A percentile compares a stretch with the other conserved stretches of the same genome.
Conservation (phyloP, 2,797 vertebrate genomes). For the Lithobates pipiens region DNA sequence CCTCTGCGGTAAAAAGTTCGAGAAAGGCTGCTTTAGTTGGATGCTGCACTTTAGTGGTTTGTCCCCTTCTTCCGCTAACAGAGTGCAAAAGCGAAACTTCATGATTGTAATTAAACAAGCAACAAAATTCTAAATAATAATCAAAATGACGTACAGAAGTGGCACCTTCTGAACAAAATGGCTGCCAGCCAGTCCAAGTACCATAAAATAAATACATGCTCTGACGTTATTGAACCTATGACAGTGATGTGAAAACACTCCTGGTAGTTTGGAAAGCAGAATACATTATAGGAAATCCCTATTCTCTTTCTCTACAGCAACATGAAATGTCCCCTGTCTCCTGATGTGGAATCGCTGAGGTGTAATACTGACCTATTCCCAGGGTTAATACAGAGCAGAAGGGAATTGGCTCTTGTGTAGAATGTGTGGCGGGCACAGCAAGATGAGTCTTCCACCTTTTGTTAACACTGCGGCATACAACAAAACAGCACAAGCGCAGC, state of each 20-base stretch:
- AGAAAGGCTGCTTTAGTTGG: too few relatives aligned
- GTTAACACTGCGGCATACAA: conserved; percentile 75
- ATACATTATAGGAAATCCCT: not conserved
- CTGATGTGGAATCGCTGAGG: conserved; percentile 18
- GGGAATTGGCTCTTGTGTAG: conserved; percentile 46
- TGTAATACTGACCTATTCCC: conserved; percentile 31
- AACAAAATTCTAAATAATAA: too few relatives aligned
- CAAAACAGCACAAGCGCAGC: conserved; percentile 75
- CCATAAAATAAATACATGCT: not conserved
- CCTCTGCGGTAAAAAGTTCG: too few relatives aligned
- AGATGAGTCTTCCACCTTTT: conserved; percentile 69
- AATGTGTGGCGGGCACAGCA: conserved; percentile 62
- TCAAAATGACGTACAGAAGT: too few relatives aligned
- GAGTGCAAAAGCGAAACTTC: too few relatives aligned
- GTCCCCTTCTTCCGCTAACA: too few relatives aligned
- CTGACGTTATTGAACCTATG: not conserved
- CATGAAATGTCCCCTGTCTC: not conserved
- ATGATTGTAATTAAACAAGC: too few relatives aligned
- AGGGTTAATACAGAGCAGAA: conserved; percentile 46
- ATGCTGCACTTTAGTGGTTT: too few relatives aligned
- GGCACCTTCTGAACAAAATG: not conserved
- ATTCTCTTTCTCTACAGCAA: conserved; percentile 1
- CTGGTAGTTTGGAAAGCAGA: not conserved
- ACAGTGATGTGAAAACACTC: not conserved
- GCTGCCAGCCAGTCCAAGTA: not conserved